Conservation (phyloP, 2,797 vertebrate genomes). For the Muscicapa comitata region DNA sequence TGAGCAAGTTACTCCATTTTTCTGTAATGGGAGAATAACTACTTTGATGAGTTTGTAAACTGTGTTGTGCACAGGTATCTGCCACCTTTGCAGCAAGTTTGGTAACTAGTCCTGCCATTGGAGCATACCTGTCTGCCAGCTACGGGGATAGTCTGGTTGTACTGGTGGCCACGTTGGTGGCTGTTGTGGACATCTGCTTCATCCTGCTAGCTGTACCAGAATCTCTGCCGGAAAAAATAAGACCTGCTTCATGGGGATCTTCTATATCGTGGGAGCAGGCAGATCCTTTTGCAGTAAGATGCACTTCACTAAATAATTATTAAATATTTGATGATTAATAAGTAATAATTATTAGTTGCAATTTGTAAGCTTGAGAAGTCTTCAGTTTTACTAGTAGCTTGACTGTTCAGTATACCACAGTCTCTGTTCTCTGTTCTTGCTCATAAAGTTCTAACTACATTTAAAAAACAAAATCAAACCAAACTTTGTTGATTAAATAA, state of each 20-base stretch:
- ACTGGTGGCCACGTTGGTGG: slow-evolving; percentile 85
- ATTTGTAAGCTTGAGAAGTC: not conserved
- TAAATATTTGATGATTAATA: not conserved
- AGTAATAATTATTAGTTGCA: not conserved
- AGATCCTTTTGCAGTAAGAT: slow-evolving; percentile 88
- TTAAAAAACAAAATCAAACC: not conserved
- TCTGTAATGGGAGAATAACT: not conserved
- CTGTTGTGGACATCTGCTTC: slow-evolving; percentile 89
- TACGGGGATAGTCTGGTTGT: slow-evolving; percentile 90
- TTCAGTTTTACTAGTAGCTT: not conserved
- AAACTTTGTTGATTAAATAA: not conserved
- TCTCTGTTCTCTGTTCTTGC: not conserved
- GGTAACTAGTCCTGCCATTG: slow-evolving; percentile 93
- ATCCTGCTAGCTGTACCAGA: slow-evolving; percentile 90
- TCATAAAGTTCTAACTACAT: not conserved
- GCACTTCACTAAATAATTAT: not conserved
- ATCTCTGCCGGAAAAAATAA: slow-evolving; percentile 91
- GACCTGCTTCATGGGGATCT: slow-evolving; percentile 86
- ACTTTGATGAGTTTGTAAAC: not conserved
- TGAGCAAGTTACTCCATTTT: not conserved
- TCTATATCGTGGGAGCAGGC: slow-evolving; percentile 93
- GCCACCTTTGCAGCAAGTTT: slow-evolving; percentile 93
- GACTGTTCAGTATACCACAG: not conserved
- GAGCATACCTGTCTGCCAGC: slow-evolving; percentile 86
- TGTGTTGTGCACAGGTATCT: slow-evolving; percentile 79